These are phyloP conservation scores for Drosophila maculinotata DNA, from an alignment of 2,888 invertebrate species.

Conservation along the genomic window DNA sequence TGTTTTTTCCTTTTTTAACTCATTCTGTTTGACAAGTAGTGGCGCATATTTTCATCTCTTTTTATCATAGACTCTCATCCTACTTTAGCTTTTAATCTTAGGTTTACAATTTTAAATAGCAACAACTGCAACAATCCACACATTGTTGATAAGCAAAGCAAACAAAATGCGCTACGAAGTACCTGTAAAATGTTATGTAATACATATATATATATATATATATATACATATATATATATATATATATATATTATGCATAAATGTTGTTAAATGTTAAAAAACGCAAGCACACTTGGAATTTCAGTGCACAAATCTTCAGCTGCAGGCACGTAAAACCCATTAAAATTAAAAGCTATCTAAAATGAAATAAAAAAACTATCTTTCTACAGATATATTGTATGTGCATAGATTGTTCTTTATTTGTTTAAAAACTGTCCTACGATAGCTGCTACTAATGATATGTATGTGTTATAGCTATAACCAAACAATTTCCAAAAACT, in stretches of 20 bases:
- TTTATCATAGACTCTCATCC: conserved; percentile 5
- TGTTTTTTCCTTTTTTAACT: background rate
- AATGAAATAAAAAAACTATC: background rate
- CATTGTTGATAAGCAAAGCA: conserved; percentile 45
- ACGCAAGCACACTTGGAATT: conserved; percentile 11
- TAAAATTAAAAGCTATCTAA: background rate
- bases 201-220: conserved; percentile 13
- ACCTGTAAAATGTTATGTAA: conserved; percentile 72
- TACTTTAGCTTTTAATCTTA: conserved; percentile 63
- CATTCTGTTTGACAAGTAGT: conserved; percentile 40
- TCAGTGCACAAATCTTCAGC: conserved; percentile 34
- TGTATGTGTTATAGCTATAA: conserved; percentile 40
- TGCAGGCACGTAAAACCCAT: conserved; percentile 39
- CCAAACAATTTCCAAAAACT: conserved; percentile 35
- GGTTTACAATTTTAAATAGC: conserved; percentile 33
- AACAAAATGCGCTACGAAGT: conserved; percentile 80
- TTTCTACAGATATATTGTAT: conserved; percentile 41
- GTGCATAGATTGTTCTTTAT: conserved; percentile 31
- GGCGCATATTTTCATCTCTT: conserved; percentile 53
- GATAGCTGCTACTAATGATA: conserved; percentile 20
- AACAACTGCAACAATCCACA: conserved; percentile 31
- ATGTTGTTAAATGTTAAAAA: conserved; percentile 49
- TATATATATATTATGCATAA: conserved; percentile 25
- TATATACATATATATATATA: conserved; percentile 1
- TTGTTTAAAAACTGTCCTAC: conserved; percentile 10